These are phyloP conservation scores for Stegodyphus dumicola DNA, from an alignment of 1,140 invertebrate species.

Conservation along the genomic window DNA sequence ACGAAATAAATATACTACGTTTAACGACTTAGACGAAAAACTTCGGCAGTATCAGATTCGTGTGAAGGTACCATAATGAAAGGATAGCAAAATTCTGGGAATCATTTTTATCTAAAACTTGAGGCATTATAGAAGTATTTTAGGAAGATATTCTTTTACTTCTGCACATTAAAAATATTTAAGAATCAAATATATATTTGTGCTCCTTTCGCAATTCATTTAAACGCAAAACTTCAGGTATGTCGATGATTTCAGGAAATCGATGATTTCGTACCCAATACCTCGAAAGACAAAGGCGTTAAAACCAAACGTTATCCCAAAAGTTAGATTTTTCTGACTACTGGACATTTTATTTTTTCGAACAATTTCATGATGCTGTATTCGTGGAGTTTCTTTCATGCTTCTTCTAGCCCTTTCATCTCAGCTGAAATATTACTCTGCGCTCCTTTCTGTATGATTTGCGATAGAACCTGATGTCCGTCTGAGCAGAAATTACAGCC, in stretches of 20 bases:
- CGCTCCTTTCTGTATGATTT: constrained; percentile 15
- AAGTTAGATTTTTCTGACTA: constrained; percentile 7
- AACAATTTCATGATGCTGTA: constrained; percentile 7
- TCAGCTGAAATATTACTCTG: constrained; percentile 31
- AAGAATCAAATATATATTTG: too few species aligned
- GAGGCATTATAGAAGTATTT: too few species aligned
- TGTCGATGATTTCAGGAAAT: background rate
- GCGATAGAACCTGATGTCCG: constrained; percentile 12
- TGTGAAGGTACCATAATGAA: too few species aligned
- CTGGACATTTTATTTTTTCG: background rate
- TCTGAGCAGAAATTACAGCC: constrained; percentile 23
- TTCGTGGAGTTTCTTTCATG: background rate
- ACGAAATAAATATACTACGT: too few species aligned
- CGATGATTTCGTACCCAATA: background rate
- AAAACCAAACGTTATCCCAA: background rate
- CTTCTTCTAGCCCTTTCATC: background rate
- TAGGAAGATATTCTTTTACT: too few species aligned
- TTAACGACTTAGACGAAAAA: too few species aligned
- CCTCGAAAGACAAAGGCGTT: background rate
- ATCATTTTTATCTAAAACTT: too few species aligned
- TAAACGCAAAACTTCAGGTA: too few species aligned
- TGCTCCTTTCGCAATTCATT: too few species aligned
- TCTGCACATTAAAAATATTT: too few species aligned
- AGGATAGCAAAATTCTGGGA: too few species aligned
- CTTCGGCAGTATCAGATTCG: too few species aligned